These are phyloP conservation scores for Pseudolycoriella hygida DNA, from an alignment of 2,888 invertebrate species.

Conservation along the genomic window DNA sequence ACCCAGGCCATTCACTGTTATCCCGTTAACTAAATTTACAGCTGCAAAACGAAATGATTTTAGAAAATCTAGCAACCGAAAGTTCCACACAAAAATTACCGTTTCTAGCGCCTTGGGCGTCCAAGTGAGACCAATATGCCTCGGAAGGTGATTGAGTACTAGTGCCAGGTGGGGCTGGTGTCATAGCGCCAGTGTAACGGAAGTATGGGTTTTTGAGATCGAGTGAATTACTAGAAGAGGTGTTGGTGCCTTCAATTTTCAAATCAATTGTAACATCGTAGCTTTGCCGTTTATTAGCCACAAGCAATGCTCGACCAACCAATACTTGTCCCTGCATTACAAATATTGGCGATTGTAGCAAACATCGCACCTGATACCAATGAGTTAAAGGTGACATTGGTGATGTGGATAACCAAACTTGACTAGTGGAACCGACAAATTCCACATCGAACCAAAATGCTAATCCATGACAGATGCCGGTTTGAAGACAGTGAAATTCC, in stretches of 20 bases:
- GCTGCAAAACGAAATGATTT: conserved; percentile 25
- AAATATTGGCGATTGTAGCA: conserved; percentile 83
- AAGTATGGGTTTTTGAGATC: conserved; percentile 98
- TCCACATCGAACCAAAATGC: conserved; percentile 99
- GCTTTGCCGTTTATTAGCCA: conserved; percentile 93
- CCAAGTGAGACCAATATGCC: conserved; percentile 73
- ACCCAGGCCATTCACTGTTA: conserved; percentile 54
- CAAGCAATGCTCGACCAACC: conserved; percentile 69
- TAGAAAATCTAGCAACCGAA: too few species aligned
- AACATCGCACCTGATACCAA: conserved; percentile 97
- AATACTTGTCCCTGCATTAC: conserved; percentile 86
- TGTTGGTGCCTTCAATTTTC: conserved; percentile 71
- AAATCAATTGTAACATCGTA: conserved; percentile 97
- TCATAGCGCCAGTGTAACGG: conserved; percentile 85
- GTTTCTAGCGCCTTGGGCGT: conserved; percentile 29
- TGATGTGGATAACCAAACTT: conserved; percentile 93
- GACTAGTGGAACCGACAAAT: conserved; percentile 76
- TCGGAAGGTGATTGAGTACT: conserved; percentile 87
- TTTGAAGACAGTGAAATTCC: conserved; percentile 78
- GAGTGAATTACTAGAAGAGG: conserved; percentile 75
- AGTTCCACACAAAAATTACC: too few species aligned
- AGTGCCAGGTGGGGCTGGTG: conserved; percentile 81
- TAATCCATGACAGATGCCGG: conserved; percentile 89
- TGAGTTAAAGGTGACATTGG: conserved; percentile 96
- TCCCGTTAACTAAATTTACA: conserved; percentile 57